Conservation (phyloP, 2,113 vertebrate genomes). For the Columbina picui region DNA sequence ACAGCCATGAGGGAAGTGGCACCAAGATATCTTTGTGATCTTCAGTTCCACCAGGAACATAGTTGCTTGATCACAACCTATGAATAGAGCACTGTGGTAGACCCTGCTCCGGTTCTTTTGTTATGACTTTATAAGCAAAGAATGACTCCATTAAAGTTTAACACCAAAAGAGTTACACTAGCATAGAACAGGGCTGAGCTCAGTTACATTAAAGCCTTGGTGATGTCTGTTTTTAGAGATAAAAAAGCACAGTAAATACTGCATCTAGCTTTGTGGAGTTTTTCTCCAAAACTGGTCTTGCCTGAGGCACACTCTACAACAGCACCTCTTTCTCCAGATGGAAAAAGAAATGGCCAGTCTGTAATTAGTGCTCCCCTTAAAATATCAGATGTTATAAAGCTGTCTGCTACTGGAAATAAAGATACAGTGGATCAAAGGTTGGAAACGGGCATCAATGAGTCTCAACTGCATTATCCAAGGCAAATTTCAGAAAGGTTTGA, state of each 20-base stretch:
- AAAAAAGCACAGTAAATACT: neutral
- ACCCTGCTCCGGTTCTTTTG: neutral
- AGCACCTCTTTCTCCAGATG: neutral
- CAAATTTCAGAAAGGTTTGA: neutral
- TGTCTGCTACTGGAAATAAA: neutral
- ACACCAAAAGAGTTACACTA: neutral
- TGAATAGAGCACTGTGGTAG: neutral
- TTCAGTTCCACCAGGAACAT: neutral
- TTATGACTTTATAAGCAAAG: neutral
- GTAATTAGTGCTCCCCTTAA: neutral
- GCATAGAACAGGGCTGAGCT: neutral
- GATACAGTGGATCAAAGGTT: accelerated
- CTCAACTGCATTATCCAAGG: neutral
- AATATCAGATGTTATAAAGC: neutral
- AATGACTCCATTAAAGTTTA: neutral
- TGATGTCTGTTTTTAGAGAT: neutral
- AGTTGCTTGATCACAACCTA: neutral
- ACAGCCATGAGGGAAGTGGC: neutral
- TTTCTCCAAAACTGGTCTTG: neutral
- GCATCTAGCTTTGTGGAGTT: neutral
- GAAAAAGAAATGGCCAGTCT: neutral
- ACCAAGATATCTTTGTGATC: neutral
- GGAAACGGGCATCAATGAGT: neutral
- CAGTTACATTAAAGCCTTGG: neutral
- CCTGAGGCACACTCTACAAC: neutral